Evolutionary conservation across 2,888 invertebrate species (phyloP), one percentile per base, ranked within the genome.

Genomic region (Drepanosiphum platanoidis): DNA sequence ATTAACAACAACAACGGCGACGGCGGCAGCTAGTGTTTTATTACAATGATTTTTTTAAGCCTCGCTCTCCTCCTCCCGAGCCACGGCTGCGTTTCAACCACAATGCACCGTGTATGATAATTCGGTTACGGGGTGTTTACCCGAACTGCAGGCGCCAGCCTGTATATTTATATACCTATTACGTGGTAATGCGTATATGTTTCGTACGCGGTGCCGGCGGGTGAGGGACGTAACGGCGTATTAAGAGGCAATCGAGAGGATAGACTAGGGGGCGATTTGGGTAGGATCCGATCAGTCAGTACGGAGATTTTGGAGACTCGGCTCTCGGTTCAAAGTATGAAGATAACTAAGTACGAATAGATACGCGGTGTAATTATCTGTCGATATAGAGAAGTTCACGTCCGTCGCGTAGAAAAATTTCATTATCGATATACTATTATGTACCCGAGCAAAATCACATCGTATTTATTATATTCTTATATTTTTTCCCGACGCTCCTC

Each of bases 81-180:
- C 39, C 13, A 8, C 32, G 27, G 13, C 42, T 13, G 32, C 64
- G 34, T 39, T 39, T 18, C 68, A 66, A 34, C 68, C 32, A 34
- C 68, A 5, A 5, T 18, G 66, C 34, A 34, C 4, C 18, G 30
- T 42, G 32, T 52, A 52, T 80, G 58, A 70, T 74, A 66, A 74
- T 66, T 74, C 72, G 46, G 34, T 46, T 61, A 58, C 64, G 36
- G 74, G 74, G 83, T 68, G 75, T 84, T 84, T 74, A 46, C 74
- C 64, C 27, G 32, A 61, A 82, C 39, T 22, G 7, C 30, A 36
- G 74, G 64, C 82, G 66, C 74, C 46, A 13, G 64, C 68, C 52
- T 0, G 52, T 52, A 0, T 52, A 0, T 52, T 52, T 18, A 52
- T 52, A 22, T 22, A 52, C 52, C 7, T 39, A 39, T 18, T n/a